Evolutionary conservation across 2,797 vertebrate species (phyloP), one percentile per base, ranked within the genome.

Genomic region (Crax fasciolata): DNA sequence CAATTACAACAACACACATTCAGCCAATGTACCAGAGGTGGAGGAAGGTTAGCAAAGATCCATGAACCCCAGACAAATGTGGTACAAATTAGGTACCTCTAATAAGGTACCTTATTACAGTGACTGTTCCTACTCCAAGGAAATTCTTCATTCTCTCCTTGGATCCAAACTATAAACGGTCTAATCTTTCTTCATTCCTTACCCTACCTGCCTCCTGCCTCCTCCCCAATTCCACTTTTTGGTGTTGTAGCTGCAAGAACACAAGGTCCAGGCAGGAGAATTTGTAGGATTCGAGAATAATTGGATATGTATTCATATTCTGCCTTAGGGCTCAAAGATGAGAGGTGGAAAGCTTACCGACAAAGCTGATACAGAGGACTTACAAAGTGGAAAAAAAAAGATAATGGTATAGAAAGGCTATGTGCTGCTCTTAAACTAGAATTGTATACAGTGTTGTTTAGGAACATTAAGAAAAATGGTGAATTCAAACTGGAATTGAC

Each of bases 311-410:
- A 75, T 25, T 28, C 19, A 17, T 32, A 72, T 5, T 16, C 10
- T 51, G 76, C 48, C 49, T 52, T 23, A 73, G 21, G 59, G 19
- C 10, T 24, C 28, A 61, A 63, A 54, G 58, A 38, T 13, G 49
- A 63, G 54, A 77, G 39, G 38, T 58, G 25, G 30, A 84, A 76
- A 52, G 8, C 51, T 67, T 72, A 32, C n/a, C 74, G 39, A 43
- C 1, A 1, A 4, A 39, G 4, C 30, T 62, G 51, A n/a, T 65
- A 49, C 0, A 1, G 35, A 70, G 19, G 43, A 58, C 19, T 68
- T 68, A 65, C 0, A 43, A 57, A 78, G 43, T 19, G 39, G n/a
- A 52, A 52, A 35, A n/a, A 51, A 28, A 25, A 62, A 86, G 39
- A 39, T 55, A 61, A 59, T 0, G 7, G 54, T 57, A 39, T 4